Evolutionary conservation across 2,113 vertebrate species (phyloP), one percentile per base, ranked within the genome.

Genomic region (Hypomesus transpacificus): DNA sequence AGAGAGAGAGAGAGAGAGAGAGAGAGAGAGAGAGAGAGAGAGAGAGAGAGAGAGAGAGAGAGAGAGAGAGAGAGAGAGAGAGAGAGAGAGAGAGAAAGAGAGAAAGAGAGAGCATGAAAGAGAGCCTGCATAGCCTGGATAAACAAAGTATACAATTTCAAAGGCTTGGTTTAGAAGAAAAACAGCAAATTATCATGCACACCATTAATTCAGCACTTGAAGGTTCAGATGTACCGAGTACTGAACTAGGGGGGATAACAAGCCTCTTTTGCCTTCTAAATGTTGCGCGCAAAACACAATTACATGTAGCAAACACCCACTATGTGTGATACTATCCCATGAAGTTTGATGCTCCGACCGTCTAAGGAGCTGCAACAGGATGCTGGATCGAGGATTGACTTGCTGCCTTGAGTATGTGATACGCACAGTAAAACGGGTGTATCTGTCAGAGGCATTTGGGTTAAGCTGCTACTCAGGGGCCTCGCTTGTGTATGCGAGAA

Each of bases 81-180:
- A 61, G 59, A 61, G 13, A 26, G 59, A 59, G 31, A 69, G 26
- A 16, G 5, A 17, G 14, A 50, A 0, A 1, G 3, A 31, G 5
- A 62, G 60, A 18, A n/a, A 63, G 60, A 54, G 3, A 16, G 18
- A 54, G 11, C 2, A 11, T 20, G 6, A 69, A 53, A 14, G 62
- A 65, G 34, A 69, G 18, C 52, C 46, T 53, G 24, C 53, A 16
- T 52, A 53, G 14, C 51, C 28, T 31, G 61, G 24, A 17, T 46
- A 71, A 71, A 71, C 69, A 71, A 71, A 63, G 56, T 20, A 18
- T 22, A 46, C 31, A 50, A 66, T 66, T 66, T 54, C 31, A 54
- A 31, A 34, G 54, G 28, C 31, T 9, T 34, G 7, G 17, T 28
- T 18, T 20, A 52, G 18, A 34, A 2, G 4, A 6, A 8, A 3